A percentile compares a stretch with the other conserved stretches of the same genome.
These are phyloP conservation scores for Scelioninae gen. 2 DNA, from an alignment of 2,888 invertebrate species.

Conservation along the genomic window DNA sequence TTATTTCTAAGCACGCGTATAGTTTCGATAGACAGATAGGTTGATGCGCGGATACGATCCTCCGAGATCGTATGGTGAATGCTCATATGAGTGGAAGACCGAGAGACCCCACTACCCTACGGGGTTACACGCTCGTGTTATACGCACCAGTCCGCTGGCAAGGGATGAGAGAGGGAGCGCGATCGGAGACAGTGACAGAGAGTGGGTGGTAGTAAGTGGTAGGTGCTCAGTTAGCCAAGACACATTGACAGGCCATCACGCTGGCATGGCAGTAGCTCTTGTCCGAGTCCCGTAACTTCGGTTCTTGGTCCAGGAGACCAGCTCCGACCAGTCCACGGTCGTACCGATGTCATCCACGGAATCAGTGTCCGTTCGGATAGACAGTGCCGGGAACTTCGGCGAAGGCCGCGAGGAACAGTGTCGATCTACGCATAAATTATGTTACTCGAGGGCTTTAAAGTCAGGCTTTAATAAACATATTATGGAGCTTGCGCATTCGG, in stretches of 20 bases:
- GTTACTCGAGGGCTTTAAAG: no score
- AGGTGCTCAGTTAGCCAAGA: constrained; percentile 71
- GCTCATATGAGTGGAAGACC: constrained; percentile 57
- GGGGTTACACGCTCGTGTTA: constrained; percentile 62
- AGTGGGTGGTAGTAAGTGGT: constrained; percentile 68
- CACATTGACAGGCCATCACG: constrained; percentile 70
- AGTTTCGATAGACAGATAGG: constrained; percentile 48
- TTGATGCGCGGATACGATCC: constrained; percentile 44
- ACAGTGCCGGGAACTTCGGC: background rate
- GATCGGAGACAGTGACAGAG: constrained; percentile 62
- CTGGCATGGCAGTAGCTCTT: constrained; percentile 66
- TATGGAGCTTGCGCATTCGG: no score
- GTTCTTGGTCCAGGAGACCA: constrained; percentile 22
- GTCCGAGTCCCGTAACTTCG: constrained; percentile 30
- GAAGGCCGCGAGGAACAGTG: background rate
- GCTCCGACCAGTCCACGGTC: background rate
- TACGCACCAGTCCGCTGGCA: constrained; percentile 64
- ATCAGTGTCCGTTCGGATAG: background rate
- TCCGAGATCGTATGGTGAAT: constrained; percentile 55
- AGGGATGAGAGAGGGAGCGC: constrained; percentile 66
- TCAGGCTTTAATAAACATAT: no score
- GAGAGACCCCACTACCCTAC: constrained; percentile 47
- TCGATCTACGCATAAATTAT: no score
- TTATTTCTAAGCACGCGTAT: constrained; percentile 52
- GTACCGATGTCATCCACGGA: background rate